A percentile compares a stretch with the other conserved stretches of the same genome.
Evolutionary conservation across 2,888 invertebrate species (phyloP).

Genomic region (Campopleginae sp.): DNA sequence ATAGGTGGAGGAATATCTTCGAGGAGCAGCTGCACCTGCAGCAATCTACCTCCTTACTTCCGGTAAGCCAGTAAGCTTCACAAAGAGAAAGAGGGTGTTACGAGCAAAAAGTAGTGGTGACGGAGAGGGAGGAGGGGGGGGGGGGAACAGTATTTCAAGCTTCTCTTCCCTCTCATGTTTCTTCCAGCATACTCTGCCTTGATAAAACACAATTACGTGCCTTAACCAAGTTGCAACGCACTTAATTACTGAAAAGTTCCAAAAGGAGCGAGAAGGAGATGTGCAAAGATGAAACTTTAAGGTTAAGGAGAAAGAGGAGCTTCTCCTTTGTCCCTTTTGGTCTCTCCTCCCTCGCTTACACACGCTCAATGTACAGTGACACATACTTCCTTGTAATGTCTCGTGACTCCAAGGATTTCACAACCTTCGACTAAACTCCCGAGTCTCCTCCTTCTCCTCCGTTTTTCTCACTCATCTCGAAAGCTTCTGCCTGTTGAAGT

Average conservation of each 20-base stretch:
- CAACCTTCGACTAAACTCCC: slow-evolving; percentile 14
- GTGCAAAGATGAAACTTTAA: slow-evolving; percentile 61
- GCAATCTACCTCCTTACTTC: slow-evolving; percentile 51
- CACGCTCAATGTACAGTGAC: slow-evolving; percentile 12
- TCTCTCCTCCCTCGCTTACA: background rate
- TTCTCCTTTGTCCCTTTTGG: background rate
- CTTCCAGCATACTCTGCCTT: slow-evolving; percentile 63
- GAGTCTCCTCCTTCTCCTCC: background rate
- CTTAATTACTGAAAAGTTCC: slow-evolving; percentile 80
- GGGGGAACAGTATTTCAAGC: background rate
- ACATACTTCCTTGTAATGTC: slow-evolving; percentile 3
- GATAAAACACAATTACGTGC: slow-evolving; percentile 80
- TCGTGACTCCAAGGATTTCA: slow-evolving; percentile 12
- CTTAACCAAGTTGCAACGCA: slow-evolving; percentile 79
- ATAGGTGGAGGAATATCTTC: slow-evolving; percentile 24
- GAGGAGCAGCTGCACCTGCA: slow-evolving; percentile 49
- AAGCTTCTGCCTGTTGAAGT: slow-evolving; percentile 45
- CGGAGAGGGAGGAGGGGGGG: background rate
- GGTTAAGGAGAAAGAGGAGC: slow-evolving; percentile 22
- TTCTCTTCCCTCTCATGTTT: background rate
- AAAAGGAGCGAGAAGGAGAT: slow-evolving; percentile 27
- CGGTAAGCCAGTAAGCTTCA: slow-evolving; percentile 61
- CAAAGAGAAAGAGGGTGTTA: slow-evolving; percentile 51
- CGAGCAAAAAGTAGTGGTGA: background rate
- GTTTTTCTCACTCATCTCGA: slow-evolving; percentile 35